Evolutionary conservation across 1,140 invertebrate genomes (phyloP), one percentile per base, ranked within the genome.

Genomic region (Glossosoma conforme): DNA sequence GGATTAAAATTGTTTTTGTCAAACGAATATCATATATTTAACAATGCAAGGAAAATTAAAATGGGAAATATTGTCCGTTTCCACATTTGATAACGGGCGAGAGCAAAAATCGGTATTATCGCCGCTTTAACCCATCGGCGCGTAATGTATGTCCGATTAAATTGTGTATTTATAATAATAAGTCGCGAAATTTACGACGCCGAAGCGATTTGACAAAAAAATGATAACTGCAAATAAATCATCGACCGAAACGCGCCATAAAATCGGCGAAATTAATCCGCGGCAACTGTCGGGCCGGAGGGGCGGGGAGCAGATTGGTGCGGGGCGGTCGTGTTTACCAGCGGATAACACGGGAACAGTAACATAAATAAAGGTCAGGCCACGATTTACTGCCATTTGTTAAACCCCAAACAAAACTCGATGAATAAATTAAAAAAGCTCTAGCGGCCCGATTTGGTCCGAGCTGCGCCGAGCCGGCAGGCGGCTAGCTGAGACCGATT

Each of bases 331-430:
- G 30, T 54, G 52, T 54, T 54, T 48, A 45, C 52, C 52, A 40
- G 44, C 40, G 52, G 52, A 54, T 54, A 54, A 54, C 52, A 54
- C 21, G 20, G 52, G 18, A 45, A 54, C 52, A 44, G 52, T 54
- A 44, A 49, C 52, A 54, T 54, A 54, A 54, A 54, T 54, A 54
- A 54, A 54, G 52, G 52, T 54, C 52, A 54, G 52, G 38, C 40
- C 10, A 41, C 52, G 52, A 54, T 54, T 54, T 54, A 54, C 52
- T 49, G 52, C 52, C 52, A 40, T 54, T 54, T 54, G 52, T 49
- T 54, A 54, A 54, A 45, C 52, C 52, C 52, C 45, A 41, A 54
- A 54, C 52, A 47, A 54, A 54, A 54, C 52, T 54, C 52, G 52
- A 49, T 54, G 52, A 54, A 54, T 54, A 54, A 54, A 54, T 54